Evolutionary conservation across 2,888 invertebrate species (phyloP).

Genomic region (Agonopterix subpropinquella): DNA sequence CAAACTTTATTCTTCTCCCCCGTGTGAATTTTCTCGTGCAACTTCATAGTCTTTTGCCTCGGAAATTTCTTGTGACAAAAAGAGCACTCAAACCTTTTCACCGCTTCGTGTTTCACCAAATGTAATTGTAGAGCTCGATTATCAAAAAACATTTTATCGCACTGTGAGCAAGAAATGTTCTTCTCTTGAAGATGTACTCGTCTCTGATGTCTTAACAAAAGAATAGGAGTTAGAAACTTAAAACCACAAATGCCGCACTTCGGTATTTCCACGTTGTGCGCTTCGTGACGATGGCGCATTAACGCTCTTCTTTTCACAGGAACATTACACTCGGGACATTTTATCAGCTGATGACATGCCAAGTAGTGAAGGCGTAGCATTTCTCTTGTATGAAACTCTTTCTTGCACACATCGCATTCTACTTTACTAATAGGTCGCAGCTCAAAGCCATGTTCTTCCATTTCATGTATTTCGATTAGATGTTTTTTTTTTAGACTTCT

Average conservation of each 20-base stretch:
- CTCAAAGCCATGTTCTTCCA: background rate
- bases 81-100: conserved; percentile 23
- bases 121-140: background rate
- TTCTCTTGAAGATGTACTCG: conserved; percentile 9
- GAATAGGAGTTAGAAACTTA: background rate
- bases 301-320: too few relatives aligned
- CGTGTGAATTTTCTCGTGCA: conserved; percentile 13
- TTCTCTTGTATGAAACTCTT: background rate
- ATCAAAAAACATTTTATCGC: background rate
- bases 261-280: background rate
- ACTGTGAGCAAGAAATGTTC: conserved; percentile 33
- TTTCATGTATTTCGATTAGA: background rate
- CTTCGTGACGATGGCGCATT: too few relatives aligned
- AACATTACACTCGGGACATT: too few relatives aligned
- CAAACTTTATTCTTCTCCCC: conserved; percentile 17
- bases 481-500: background rate
- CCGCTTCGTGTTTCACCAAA: conserved; percentile 13
- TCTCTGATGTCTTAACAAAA: background rate
- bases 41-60: conserved; percentile 5
- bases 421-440: too few relatives aligned
- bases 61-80: conserved; percentile 26
- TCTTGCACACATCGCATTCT: background rate
- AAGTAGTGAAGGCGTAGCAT: background rate
- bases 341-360: too few relatives aligned
- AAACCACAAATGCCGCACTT: conserved; percentile 15